Percentiles rank a stretch among this genome's conserved stretches.
Conservation (phyloP, 2,797 vertebrate genomes). For the Benthosema pterotum region DNA sequence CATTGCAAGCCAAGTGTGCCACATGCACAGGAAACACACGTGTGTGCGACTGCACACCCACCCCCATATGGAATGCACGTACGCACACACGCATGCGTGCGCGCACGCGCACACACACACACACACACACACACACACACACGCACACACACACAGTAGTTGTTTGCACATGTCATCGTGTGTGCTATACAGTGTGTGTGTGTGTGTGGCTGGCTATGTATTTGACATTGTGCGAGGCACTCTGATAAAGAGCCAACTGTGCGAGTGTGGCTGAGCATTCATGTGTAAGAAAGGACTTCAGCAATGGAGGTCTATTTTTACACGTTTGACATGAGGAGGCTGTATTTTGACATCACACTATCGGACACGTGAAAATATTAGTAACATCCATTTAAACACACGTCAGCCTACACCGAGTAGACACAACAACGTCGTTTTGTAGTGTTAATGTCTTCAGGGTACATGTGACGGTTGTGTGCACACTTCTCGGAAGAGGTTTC, state of each 20-base stretch:
- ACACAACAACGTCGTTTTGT: not conserved
- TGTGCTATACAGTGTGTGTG: not conserved
- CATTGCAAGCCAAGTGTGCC: not conserved
- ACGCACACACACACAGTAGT: conserved; percentile 6
- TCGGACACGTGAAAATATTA: conserved; percentile 23
- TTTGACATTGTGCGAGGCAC: conserved; percentile 10
- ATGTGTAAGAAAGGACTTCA: conserved; percentile 42
- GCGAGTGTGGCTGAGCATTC: conserved; percentile 31
- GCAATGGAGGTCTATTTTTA: conserved; percentile 68
- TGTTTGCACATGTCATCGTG: not conserved
- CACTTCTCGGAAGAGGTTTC: conserved; percentile 5
- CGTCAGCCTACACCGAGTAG: too few relatives aligned
- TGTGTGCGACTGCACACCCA: too few relatives aligned
- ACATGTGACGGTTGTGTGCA: not conserved
- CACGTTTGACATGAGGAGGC: conserved; percentile 18
- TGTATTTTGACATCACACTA: conserved; percentile 49
- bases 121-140: conserved; percentile 4
- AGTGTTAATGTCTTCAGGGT: not conserved
- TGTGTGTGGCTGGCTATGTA: not conserved
- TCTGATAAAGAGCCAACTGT: conserved; percentile 15
- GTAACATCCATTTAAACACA: conserved; percentile 1
- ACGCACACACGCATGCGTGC: conserved; percentile 2
- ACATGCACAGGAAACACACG: too few relatives aligned
- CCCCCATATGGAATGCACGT: too few relatives aligned
- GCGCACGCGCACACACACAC: not conserved